phyloP scores from a whole-genome alignment of 2,888 invertebrate genomes.

The Parnassius smintheus region DNA sequence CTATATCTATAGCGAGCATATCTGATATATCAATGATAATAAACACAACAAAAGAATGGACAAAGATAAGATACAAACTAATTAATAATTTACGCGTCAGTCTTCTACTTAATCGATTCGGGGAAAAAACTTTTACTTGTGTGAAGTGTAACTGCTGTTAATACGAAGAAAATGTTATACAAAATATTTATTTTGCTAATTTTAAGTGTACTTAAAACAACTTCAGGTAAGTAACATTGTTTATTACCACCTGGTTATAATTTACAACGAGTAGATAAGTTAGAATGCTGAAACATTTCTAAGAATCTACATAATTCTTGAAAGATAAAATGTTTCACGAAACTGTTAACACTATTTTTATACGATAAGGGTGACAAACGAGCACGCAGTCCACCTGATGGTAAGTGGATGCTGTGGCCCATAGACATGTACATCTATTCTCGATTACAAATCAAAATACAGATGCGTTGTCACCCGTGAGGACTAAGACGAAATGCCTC shows the following conservation, averaged over 20 bases:
- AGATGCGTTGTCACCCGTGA: too few relatives aligned
- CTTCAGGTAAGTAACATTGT: slow-evolving; percentile 48
- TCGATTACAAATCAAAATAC: too few relatives aligned
- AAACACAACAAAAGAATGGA: slow-evolving; percentile 21
- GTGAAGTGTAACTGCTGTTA: slow-evolving; percentile 3
- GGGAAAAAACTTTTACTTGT: slow-evolving; percentile 1
- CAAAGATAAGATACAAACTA: slow-evolving; percentile 26
- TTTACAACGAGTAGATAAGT: background rate
- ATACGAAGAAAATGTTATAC: slow-evolving; percentile 41
- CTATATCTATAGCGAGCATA: too few relatives aligned
- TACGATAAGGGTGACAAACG: too few relatives aligned
- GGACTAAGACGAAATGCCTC: too few relatives aligned
- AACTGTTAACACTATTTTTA: too few relatives aligned
- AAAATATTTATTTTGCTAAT: slow-evolving; percentile 50
- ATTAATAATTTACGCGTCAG: slow-evolving; percentile 23
- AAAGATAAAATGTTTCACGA: too few relatives aligned
- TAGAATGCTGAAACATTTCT: too few relatives aligned
- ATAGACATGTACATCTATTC: too few relatives aligned
- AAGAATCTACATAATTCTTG: too few relatives aligned
- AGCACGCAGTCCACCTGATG: too few relatives aligned
- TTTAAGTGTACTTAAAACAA: slow-evolving; percentile 43
- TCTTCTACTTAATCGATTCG: background rate
- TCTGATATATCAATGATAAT: slow-evolving; percentile 19
- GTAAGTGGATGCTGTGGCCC: too few relatives aligned
- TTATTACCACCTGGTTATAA: background rate